Evolutionary conservation across 1,140 invertebrate genomes (phyloP).

Genomic region (Psix sp.): DNA sequence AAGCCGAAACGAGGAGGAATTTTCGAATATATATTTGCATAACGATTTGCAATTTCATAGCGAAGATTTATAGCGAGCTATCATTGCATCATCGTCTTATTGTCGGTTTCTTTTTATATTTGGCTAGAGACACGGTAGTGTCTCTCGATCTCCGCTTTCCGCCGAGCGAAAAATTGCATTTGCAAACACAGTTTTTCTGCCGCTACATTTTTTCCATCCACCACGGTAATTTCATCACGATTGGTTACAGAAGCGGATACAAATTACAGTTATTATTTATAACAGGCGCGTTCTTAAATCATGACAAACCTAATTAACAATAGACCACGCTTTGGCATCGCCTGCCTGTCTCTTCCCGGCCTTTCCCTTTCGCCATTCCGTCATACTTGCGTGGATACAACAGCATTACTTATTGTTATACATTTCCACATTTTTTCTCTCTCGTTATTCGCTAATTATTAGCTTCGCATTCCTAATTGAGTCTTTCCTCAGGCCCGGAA

Average conservation of each 20-base stretch:
- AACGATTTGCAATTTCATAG: too few relatives aligned
- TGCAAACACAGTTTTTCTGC: too few relatives aligned
- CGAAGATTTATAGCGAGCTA: too few relatives aligned
- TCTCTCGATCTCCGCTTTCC: too few relatives aligned
- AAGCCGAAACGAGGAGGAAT: too few relatives aligned
- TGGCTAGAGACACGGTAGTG: too few relatives aligned
- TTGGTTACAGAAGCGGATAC: conserved; percentile 12
- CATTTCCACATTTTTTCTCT: conserved; percentile 33
- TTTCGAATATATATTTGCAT: too few relatives aligned
- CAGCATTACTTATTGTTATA: conserved; percentile 20
- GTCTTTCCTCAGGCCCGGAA: not conserved
- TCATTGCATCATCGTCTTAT: too few relatives aligned
- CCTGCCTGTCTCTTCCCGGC: conserved; percentile 38
- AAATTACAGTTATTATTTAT: conserved; percentile 24
- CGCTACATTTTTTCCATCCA: conserved; percentile 2
- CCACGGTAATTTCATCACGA: conserved; percentile 4
- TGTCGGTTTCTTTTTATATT: too few relatives aligned
- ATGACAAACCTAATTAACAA: conserved; percentile 56
- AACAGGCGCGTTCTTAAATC: conserved; percentile 43
- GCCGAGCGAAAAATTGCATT: too few relatives aligned
- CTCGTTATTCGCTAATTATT: too few relatives aligned
- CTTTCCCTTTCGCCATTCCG: conserved; percentile 56
- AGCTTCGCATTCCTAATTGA: too few relatives aligned
- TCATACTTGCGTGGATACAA: conserved; percentile 24
- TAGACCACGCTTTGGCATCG: conserved; percentile 27